Base-by-base conservation (phyloP, 37 sponge, comb jelly and placozoan genomes). In the Theonella swinhoei region DNA sequence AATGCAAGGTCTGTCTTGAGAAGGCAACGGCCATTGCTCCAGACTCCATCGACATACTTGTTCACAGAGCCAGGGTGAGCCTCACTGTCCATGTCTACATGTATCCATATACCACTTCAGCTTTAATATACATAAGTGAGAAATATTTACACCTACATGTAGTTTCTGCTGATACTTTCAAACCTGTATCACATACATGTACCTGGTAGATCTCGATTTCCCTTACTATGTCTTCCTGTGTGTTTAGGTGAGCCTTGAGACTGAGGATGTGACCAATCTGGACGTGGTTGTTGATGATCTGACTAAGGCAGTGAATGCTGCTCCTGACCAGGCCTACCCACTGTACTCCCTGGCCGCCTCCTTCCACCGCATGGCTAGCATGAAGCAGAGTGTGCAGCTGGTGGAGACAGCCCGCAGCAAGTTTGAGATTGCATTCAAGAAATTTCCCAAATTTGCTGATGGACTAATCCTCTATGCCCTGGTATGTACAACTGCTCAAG, bases 51-150 rank as follows among this genome's bases (percentile, higher is more conserved):
- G 92, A 91, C 47, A 42, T 78, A 29, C 78, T 43, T 34, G 76
- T 91, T 25, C 78, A 81, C 69, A 81, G 92, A 79, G 92, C 88
- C 30, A 91, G 78, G 74, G 88, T 88, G 67, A 68, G 88, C 37
- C 23, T 42, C n/a, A n/a, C n/a, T n/a, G n/a, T n/a, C n/a, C n/a
- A n/a, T n/a, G n/a, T n/a, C n/a, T n/a, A n/a, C n/a, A n/a, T n/a
- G n/a, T n/a, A 14, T 20, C 14, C 61, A 20, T 20, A 59, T 20
- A 22, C 61, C 61, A 22, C 61, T 20, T 59, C 61, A 14, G 19
- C 61, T 59, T 20, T 20, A 59, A 14, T 20, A 59, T 22, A 22
- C 61, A 14, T 22, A 59, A 59, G 20, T 59, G 20, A 59, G 20
- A 20, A 59, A 14, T 59, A 20, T 22, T 22, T 59, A 20, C 14